Base-by-base conservation (phyloP, 2,888 invertebrate genomes). In the Oscheius sp. region DNA sequence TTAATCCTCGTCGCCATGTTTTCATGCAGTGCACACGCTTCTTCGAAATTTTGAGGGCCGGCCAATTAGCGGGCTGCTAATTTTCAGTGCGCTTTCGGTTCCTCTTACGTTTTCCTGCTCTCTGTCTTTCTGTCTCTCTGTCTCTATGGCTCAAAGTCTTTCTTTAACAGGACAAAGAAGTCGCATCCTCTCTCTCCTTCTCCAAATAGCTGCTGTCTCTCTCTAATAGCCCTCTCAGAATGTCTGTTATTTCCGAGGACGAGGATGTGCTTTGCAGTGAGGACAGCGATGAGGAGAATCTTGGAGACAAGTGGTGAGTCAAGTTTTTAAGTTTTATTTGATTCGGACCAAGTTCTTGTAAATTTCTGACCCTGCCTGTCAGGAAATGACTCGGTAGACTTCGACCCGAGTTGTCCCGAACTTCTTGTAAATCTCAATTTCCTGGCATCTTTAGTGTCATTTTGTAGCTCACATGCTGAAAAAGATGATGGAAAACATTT, bases 261-360 rank as follows among this genome's bases (percentile, higher is more conserved):
- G 78, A 77, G 9, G 72, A 70, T 48, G 62, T 73, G 50, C 5
- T 47, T 37, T 58, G 62, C 29, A 78, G 79, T 10, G 65, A 76
- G 5, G 81, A 81, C 65, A 79, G 79, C 59, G 81, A 81, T 72
- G 81, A 81, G 59, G 81, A 81, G 32, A 71, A 76, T 2, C 62
- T 71, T n/a, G 81, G 76, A 10, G 78, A 76, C 47, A 81, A 81
- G 65, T 79, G 79, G 81, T 81, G n/a, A 65, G 81, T 73, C 59
- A 48, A 47, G 48, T 48, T 29, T 32, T 32, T 5, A 42, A 42
- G 4, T 42, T 7, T 42, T 42, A 3, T 42, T 42, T 7, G 53
- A 29, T 53, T 11, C n/a, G 3, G 3, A 7, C 11, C 10, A 5
- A 7, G 4, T 42, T 42, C 7, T 42, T 0, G 3, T 42, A 42